Base-by-base conservation (phyloP, 2,888 invertebrate species). In the Macrophya annulata region DNA sequence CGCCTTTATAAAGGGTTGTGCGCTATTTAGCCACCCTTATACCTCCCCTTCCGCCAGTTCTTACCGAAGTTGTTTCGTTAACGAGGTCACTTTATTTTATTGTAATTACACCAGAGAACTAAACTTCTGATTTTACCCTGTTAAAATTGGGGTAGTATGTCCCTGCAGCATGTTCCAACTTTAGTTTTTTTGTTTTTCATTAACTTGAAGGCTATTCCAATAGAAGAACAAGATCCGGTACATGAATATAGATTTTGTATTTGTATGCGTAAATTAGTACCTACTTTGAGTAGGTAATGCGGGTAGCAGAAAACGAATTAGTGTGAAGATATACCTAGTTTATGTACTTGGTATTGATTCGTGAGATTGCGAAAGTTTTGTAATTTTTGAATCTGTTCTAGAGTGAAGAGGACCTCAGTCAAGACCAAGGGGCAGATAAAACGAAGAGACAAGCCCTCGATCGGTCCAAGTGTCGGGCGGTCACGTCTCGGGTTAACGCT, bases 401-500 rank as follows among this genome's bases (percentile, higher is more conserved):
- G 59, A 17, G 51, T 77, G 48, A 48, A 59, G 79, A 81, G 31
- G 51, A 81, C 51, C 77, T 77, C 77, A 51, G 51, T 17, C 79
- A 51, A 62, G 79, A 81, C 79, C 59, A 81, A 43, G 79, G 79
- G 79, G 79, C 79, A 81, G 79, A 81, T 81, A 81, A 62, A 81
- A 81, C 40, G 79, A 43, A 59, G 79, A 81, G 79, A 81, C 79
- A 21, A 81, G 59, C 59, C 59, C 59, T 81, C 79, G 79, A 81
- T 59, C 79, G 79, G 79, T 59, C 79, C 79, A 81, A 81, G 79
- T 83, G 86, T 85, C 88, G 87, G 90, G 88, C 89, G 88, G 92
- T 92, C 91, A 91, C 91, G 91, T 90, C 88, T 88, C 88, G 89
- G 89, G 90, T 91, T 91, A 92, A 92, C 91, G 92, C 90, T 89